These are phyloP conservation scores for Tetragnatha versicolor DNA, from an alignment of 1,140 invertebrate species.

Conservation along the genomic window DNA sequence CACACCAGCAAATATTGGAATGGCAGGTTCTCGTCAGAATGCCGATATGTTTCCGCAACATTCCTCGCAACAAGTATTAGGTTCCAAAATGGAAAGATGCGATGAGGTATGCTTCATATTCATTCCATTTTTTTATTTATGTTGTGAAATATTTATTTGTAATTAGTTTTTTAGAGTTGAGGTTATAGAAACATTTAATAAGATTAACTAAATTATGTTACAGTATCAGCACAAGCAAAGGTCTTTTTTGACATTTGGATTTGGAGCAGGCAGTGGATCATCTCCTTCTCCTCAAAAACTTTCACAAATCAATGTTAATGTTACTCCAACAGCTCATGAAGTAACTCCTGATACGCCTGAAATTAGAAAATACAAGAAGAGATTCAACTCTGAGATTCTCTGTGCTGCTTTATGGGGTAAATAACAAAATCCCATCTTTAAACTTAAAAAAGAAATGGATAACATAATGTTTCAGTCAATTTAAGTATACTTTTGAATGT, in stretches of 20 bases:
- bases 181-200: too few species aligned
- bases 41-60: conserved; percentile 51
- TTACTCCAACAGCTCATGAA: conserved; percentile 89
- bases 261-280: conserved; percentile 72
- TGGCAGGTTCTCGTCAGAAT: conserved; percentile 45
- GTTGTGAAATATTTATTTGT: background rate
- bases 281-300: conserved; percentile 73
- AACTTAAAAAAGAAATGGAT: background rate
- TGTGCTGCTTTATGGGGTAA: conserved; percentile 94
- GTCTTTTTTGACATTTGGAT: conserved; percentile 96
- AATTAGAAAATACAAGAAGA: conserved; percentile 89
- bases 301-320: conserved; percentile 96
- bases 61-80: conserved; percentile 42
- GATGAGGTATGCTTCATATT: conserved; percentile 26
- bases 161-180: background rate
- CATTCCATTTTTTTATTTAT: background rate
- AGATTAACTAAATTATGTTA: too few species aligned
- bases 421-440: background rate
- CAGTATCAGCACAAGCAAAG: conserved; percentile 90
- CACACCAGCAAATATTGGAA: conserved; percentile 56
- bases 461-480: background rate
- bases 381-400: conserved; percentile 96
- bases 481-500: background rate
- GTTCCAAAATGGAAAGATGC: background rate
- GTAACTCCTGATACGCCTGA: conserved; percentile 94